A percentile compares a stretch with the other conserved stretches of the same genome.
Conservation (phyloP, 2,888 invertebrate species). For the Temnothorax unifasciatus region DNA sequence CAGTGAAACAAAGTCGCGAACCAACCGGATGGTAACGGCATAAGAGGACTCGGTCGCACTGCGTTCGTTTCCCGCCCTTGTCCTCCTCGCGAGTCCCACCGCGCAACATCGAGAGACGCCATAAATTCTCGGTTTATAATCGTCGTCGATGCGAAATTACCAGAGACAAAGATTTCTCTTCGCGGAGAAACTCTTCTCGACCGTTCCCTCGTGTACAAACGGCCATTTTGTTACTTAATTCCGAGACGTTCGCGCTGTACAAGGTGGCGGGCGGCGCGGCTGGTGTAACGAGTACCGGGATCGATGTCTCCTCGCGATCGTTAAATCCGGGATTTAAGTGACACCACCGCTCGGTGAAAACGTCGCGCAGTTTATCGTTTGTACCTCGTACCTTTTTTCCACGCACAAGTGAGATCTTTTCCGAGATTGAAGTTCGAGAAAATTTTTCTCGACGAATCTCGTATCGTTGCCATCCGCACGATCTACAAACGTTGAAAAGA, state of each 20-base stretch:
- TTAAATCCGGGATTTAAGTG: constrained; percentile 66
- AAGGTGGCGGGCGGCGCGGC: constrained; percentile 35
- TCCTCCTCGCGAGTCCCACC: constrained; percentile 6
- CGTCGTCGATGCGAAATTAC: constrained; percentile 63
- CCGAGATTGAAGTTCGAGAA: not conserved
- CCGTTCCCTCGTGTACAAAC: constrained; percentile 29
- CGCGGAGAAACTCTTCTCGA: constrained; percentile 32
- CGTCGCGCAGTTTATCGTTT: constrained; percentile 61
- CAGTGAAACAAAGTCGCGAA: constrained; percentile 66
- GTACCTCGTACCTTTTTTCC: constrained; percentile 24
- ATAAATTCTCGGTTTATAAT: constrained; percentile 80
- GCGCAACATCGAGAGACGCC: constrained; percentile 58
- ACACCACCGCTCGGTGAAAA: constrained; percentile 29
- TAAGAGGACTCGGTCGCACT: not conserved
- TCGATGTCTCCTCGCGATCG: constrained; percentile 70
- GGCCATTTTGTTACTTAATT: constrained; percentile 72
- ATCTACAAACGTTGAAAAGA: not conserved
- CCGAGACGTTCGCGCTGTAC: constrained; percentile 1
- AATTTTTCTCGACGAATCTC: not conserved
- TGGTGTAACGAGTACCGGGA: constrained; percentile 60
- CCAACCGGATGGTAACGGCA: constrained; percentile 1
- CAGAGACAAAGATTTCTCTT: constrained; percentile 33
- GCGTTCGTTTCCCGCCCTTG: constrained; percentile 24
- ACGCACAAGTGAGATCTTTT: not conserved
- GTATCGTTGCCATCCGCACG: not conserved